Evolutionary conservation across 2,888 invertebrate species (phyloP), one percentile per base, ranked within the genome.

Genomic region (Elegia similella): DNA sequence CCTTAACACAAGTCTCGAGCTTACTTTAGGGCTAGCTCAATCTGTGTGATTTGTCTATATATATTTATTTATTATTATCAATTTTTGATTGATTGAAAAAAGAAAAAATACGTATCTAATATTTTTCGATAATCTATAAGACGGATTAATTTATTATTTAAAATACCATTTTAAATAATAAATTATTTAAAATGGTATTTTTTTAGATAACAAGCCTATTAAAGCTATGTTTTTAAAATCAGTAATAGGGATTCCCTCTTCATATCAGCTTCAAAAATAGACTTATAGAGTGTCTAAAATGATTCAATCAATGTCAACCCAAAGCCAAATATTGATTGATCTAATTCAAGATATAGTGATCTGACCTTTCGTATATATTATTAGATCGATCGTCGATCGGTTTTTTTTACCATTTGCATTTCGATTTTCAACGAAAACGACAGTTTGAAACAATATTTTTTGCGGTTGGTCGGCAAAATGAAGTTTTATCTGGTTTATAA

Each of bases 401-500:
- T 53, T 62, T 62, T 64, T 59, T 62, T 42, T 61, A 64, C 73
- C 77, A 79, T 72, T 80, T 60, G 60, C 63, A 56, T 62, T 58
- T 65, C 58, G 70, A 61, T 55, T 64, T 63, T 66, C 61, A 66
- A 56, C 64, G 73, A 70, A 70, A 73, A 72, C 71, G 72, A 70
- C 61, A 62, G 63, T 66, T 62, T 63, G 59, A 57, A 56, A 60
- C 53, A 42, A 42, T 30, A 47, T 56, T 59, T 52, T 23, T 23
- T 23, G 23, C 56, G 67, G 67, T 68, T 68, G 68, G 70, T 73
- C 75, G 70, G 61, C 69, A 55, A 34, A 47, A 88, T 88, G 88
- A 84, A 79, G 70, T 88, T 86, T 59, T 86, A 80, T 63, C 73
- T 88, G 67, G 69, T 83, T 62, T 89, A 88, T 75, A 83, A 79